These are phyloP conservation scores for Verasper variegatus DNA, from an alignment of 2,113 vertebrate genomes.

Conservation along the genomic window DNA sequence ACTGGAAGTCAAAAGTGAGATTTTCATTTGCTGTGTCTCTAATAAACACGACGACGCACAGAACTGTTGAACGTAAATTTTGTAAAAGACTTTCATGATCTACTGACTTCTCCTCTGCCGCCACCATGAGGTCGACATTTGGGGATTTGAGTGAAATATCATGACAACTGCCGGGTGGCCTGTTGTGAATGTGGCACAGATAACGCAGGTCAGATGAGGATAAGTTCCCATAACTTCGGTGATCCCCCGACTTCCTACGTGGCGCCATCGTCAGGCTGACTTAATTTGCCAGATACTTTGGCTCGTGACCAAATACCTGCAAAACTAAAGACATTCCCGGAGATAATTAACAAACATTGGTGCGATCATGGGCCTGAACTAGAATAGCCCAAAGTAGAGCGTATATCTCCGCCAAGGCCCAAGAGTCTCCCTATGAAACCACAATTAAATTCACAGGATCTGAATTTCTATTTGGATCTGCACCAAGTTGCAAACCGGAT, in stretches of 20 bases:
- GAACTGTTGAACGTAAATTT: too few species aligned
- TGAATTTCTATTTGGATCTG: too few species aligned
- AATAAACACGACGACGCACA: too few species aligned
- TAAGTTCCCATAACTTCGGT: neutral
- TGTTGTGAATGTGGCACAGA: neutral
- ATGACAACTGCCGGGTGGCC: neutral
- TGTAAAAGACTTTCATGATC: neutral
- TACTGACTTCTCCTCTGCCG: neutral
- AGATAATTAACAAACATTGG: neutral
- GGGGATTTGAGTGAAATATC: neutral
- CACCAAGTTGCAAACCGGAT: too few species aligned
- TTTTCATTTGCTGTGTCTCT: too few species aligned
- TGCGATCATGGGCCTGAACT: too few species aligned
- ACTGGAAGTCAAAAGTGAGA: too few species aligned
- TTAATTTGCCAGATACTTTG: neutral
- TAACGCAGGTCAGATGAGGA: neutral
- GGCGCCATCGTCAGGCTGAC: neutral
- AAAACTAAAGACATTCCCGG: neutral
- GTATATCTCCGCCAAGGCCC: too few species aligned
- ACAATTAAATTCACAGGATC: too few species aligned
- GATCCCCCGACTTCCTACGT: neutral
- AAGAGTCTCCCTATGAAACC: neutral
- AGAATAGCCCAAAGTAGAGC: too few species aligned
- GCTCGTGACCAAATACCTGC: neutral
- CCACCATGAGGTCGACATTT: neutral